Conservation (phyloP, 2,888 invertebrate genomes). For the Andrena chrysosceles region DNA sequence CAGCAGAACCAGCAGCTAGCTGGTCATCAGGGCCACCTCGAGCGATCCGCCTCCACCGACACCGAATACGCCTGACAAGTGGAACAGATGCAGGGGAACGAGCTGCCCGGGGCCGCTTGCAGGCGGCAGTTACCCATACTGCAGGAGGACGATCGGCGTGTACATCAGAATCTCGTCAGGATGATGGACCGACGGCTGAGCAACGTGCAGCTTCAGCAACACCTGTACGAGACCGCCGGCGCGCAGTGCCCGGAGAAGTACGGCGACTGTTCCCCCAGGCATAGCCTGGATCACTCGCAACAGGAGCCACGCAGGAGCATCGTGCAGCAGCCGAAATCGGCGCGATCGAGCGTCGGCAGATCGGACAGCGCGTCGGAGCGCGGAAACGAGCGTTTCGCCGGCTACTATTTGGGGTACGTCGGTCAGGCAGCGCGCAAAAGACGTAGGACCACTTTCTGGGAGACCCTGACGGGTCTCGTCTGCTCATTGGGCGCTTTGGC, state of each 20-base stretch:
- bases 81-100: conserved; percentile 75
- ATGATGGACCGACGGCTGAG: conserved; percentile 81
- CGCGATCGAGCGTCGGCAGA: conserved; percentile 62
- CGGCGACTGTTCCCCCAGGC: conserved; percentile 54
- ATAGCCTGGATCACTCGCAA: conserved; percentile 49
- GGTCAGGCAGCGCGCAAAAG: conserved; percentile 73
- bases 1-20: conserved; percentile 82
- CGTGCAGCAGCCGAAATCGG: conserved; percentile 72
- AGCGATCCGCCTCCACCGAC: conserved; percentile 87
- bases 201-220: conserved; percentile 78
- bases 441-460: conserved; percentile 83
- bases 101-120: conserved; percentile 49
- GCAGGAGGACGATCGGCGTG: conserved; percentile 74
- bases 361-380: conserved; percentile 56
- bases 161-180: conserved; percentile 80
- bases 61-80: conserved; percentile 90
- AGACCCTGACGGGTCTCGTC: conserved; percentile 84
- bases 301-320: conserved; percentile 65
- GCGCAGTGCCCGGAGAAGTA: conserved; percentile 30
- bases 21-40: conserved; percentile 78
- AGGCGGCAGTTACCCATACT: conserved; percentile 63
- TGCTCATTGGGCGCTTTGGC: conserved; percentile 85
- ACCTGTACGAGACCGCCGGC: conserved; percentile 64
- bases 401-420: conserved; percentile 69
- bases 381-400: conserved; percentile 62